Percentiles rank a stretch among this genome's conserved stretches.
Conservation (phyloP, 2,797 vertebrate genomes). For the Molossus molossus region DNA sequence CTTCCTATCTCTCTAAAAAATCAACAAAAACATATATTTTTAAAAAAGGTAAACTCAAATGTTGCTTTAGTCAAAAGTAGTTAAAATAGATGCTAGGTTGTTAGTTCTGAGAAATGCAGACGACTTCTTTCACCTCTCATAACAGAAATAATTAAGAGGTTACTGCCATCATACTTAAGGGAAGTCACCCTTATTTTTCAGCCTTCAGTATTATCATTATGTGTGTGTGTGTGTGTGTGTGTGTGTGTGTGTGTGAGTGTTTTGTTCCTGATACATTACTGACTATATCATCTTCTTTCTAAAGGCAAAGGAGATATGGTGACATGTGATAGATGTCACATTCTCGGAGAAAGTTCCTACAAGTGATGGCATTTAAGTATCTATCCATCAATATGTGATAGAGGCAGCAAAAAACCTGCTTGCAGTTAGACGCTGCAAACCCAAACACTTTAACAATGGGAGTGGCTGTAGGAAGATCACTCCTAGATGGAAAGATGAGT, state of each 20-base stretch:
- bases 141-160: background rate
- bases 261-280: background rate
- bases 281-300: background rate
- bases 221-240: too few relatives aligned
- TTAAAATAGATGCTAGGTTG: background rate
- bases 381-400: background rate
- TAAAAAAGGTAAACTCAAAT: background rate
- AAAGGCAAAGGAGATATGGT: background rate
- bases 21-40: too few relatives aligned
- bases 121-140: background rate
- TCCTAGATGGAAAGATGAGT: background rate
- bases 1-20: too few relatives aligned
- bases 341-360: constrained; percentile 14
- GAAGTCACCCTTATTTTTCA: constrained; percentile 13
- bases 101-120: background rate
- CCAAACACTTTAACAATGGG: background rate
- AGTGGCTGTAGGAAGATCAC: background rate
- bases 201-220: background rate
- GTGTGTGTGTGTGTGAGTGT: background rate
- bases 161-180: background rate
- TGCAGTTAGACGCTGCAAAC: background rate
- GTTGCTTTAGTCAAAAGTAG: background rate
- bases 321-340: background rate
- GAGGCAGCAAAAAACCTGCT: background rate
- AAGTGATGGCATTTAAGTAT: background rate